A percentile compares a stretch with the other conserved stretches of the same genome.
Conservation (phyloP, 1,140 invertebrate genomes). For the Drosophila ironensis region DNA sequence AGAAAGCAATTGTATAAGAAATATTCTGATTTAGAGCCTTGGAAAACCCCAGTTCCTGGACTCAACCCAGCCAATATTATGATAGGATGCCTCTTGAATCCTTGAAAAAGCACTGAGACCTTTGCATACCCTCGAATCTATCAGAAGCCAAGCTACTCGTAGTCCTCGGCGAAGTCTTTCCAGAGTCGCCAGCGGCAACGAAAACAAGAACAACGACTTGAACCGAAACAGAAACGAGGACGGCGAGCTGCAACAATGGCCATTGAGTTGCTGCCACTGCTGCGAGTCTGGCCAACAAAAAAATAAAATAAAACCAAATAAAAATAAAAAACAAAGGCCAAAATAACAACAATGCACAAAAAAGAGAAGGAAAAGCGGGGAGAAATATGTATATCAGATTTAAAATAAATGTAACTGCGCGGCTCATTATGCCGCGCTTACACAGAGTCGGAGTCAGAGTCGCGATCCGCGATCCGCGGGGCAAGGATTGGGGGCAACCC, state of each 20-base stretch:
- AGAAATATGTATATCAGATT: slow-evolving; percentile 81
- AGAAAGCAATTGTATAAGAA: too few relatives aligned
- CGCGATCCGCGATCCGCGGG: not conserved
- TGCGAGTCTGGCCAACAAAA: slow-evolving; percentile 62
- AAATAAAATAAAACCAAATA: slow-evolving; percentile 20
- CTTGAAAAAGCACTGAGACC: not conserved
- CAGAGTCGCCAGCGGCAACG: slow-evolving; percentile 61
- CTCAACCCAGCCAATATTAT: too few relatives aligned
- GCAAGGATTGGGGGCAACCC: not conserved
- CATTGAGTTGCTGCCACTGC: slow-evolving; percentile 45
- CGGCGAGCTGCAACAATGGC: slow-evolving; percentile 55
- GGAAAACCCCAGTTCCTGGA: too few relatives aligned
- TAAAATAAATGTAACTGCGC: slow-evolving; percentile 81
- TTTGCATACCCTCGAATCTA: slow-evolving; percentile 48
- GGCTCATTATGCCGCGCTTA: slow-evolving; percentile 78
- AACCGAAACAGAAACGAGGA: slow-evolving; percentile 56
- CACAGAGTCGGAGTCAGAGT: slow-evolving; percentile 34
- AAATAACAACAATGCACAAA: slow-evolving; percentile 58
- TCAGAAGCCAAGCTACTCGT: slow-evolving; percentile 59
- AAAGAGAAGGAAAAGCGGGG: slow-evolving; percentile 28
- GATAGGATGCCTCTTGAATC: not conserved
- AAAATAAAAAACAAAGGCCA: slow-evolving; percentile 53
- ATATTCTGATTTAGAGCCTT: too few relatives aligned
- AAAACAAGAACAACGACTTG: slow-evolving; percentile 30
- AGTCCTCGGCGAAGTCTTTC: slow-evolving; percentile 54